Evolutionary conservation across 1,140 invertebrate genomes (phyloP), one percentile per base, ranked within the genome.

Genomic region (Choristoneura fumiferana): DNA sequence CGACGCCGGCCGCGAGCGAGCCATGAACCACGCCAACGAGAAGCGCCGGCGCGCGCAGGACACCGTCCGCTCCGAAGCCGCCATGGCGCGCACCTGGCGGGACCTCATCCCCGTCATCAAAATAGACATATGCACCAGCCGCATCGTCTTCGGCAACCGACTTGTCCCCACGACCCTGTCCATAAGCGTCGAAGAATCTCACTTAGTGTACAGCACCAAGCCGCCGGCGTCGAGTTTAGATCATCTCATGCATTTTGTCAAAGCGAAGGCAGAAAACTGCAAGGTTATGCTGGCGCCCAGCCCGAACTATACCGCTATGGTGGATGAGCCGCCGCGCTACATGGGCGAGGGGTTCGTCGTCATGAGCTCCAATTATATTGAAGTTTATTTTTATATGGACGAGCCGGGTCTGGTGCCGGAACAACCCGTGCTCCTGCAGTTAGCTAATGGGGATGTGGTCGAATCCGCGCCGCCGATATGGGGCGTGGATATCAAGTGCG

Each of bases 271-370:
- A 8, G 98, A 99, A 84, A 99, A 98, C 89, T 95, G 97, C 67
- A 96, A 96, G 90, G 95, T 98, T 0, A 96, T 98, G 89, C 91
- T 98, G 62, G 97, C 96, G 22, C 96, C 96, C 10, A 98, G 96
- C 90, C 95, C 95, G 9, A 98, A 98, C 77, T 99, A 98, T 81
- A 97, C 94, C 1, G 96, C 96, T 1, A 93, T 97, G 89, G 92
- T 95, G 1, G 98, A 99, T 89, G 98, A 99, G 75, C 98, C 98
- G 2, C 98, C 98, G 1, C 85, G 98, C 34, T 98, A 96, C 68
- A 99, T 99, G 98, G 98, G 97, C 13, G 97, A 99, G 90, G 98
- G 98, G 2, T 99, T 99, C 90, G 98, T 98, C 6, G 93, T 99
- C 6, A 93, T 99, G 87, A 98, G 97, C 78, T 97, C 97, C 2